Evolutionary conservation across 2,888 invertebrate species (phyloP).

Genomic region (Achlya flavicornis): DNA sequence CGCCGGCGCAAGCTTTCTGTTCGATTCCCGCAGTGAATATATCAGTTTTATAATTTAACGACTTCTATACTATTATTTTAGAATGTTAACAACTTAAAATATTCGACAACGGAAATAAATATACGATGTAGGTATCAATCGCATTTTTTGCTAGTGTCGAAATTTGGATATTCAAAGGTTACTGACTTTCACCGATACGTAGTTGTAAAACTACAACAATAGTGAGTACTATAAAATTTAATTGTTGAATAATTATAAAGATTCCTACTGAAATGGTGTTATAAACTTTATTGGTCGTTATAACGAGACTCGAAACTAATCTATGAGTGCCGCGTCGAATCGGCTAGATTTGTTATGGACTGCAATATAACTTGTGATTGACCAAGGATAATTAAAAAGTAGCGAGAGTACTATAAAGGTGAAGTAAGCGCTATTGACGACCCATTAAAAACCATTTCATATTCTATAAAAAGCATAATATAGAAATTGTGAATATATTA

Average conservation of each 20-base stretch:
- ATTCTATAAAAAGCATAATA: not conserved
- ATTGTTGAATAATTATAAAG: constrained; percentile 67
- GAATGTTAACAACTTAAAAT: constrained; percentile 32
- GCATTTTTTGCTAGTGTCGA: constrained; percentile 18
- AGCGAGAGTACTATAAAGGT: constrained; percentile 60
- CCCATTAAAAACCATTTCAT: constrained; percentile 21
- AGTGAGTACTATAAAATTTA: constrained; percentile 63
- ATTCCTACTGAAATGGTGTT: constrained; percentile 79
- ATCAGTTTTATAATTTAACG: constrained; percentile 49
- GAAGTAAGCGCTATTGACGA: constrained; percentile 35
- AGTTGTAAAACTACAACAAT: constrained; percentile 56
- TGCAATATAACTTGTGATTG: constrained; percentile 63
- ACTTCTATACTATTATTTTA: constrained; percentile 36
- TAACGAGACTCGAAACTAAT: constrained; percentile 68
- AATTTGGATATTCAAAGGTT: constrained; percentile 39
- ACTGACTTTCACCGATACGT: constrained; percentile 57
- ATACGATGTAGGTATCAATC: constrained; percentile 1
- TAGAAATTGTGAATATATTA: not conserved
- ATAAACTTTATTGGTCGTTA: constrained; percentile 79
- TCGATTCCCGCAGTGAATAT: constrained; percentile 61
- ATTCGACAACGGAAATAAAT: no score
- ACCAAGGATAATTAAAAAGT: constrained; percentile 75
- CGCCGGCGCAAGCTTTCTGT: constrained; percentile 71
- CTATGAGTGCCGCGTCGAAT: constrained; percentile 68
- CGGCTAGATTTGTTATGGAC: constrained; percentile 60